Evolutionary conservation across 2,797 vertebrate species (phyloP).

Genomic region (Gephyroberyx darwinii): DNA sequence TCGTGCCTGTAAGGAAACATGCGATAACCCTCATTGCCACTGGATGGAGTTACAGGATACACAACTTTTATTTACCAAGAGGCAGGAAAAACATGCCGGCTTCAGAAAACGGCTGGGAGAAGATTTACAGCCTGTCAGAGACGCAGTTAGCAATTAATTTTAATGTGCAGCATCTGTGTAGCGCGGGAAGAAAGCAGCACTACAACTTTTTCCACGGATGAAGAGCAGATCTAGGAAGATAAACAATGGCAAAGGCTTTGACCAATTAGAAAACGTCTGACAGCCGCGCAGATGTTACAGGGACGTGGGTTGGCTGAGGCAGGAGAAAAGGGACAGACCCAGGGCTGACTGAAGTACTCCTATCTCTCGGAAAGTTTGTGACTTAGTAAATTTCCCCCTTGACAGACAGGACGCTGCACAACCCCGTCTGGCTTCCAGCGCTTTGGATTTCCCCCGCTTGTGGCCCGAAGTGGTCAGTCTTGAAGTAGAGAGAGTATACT

Average conservation of each 20-base stretch:
- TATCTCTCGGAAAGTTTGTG: constrained; percentile 6
- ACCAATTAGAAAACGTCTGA: constrained; percentile 13
- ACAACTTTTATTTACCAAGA: not conserved
- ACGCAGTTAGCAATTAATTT: too few species aligned
- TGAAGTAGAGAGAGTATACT: accelerated
- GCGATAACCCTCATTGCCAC: not conserved
- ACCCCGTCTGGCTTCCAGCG: not conserved
- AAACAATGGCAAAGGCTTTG: constrained; percentile 5
- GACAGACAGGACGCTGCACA: not conserved
- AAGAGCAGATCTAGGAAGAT: not conserved
- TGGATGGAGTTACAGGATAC: constrained; percentile 9
- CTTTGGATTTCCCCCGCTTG: not conserved
- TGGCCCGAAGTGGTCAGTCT: accelerated
- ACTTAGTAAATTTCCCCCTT: not conserved
- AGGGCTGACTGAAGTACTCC: not conserved
- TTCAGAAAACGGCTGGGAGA: not conserved
- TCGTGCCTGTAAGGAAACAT: not conserved
- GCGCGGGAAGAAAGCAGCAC: too few species aligned
- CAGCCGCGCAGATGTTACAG: not conserved
- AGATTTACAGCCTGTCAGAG: not conserved
- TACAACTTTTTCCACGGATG: too few species aligned
- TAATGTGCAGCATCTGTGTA: too few species aligned
- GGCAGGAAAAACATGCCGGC: not conserved
- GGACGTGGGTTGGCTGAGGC: constrained; percentile 24
- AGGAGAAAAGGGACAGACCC: not conserved